Conservation (phyloP, 2,113 vertebrate genomes). For the Eurypyga helias region DNA sequence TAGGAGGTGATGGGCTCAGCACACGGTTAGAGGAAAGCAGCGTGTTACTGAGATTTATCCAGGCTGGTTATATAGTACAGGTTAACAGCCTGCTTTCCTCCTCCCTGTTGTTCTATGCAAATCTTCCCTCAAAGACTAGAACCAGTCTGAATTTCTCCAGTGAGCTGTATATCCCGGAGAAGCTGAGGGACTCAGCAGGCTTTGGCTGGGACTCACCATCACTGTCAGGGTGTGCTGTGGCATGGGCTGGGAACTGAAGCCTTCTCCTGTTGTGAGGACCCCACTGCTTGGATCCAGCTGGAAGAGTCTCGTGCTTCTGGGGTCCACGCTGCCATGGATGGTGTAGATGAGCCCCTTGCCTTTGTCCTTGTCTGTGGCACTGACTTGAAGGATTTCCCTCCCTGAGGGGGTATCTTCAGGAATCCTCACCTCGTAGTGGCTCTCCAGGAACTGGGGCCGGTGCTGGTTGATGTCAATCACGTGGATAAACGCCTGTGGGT, state of each 20-base stretch:
- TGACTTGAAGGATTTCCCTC: conserved; percentile 87
- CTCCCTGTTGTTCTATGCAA: not conserved
- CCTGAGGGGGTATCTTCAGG: conserved; percentile 88
- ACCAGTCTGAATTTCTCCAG: not conserved
- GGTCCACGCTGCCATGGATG: conserved; percentile 87
- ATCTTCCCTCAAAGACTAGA: not conserved
- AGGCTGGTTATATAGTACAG: not conserved
- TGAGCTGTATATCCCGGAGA: not conserved
- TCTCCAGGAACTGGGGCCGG: conserved; percentile 87
- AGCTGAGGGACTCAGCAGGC: not conserved
- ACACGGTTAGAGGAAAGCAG: not conserved
- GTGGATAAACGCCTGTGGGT: conserved; percentile 84
- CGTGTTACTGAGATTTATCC: not conserved
- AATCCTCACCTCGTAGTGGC: conserved; percentile 81
- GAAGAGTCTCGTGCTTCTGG: conserved; percentile 84
- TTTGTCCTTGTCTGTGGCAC: conserved; percentile 85
- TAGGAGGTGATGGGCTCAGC: not conserved
- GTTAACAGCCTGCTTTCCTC: not conserved
- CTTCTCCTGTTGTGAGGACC: conserved; percentile 82
- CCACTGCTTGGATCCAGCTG: conserved; percentile 91
- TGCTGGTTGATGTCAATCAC: conserved; percentile 92
- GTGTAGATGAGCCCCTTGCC: conserved; percentile 90
- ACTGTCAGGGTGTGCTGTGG: conserved; percentile 84
- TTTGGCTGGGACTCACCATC: conserved; percentile 82
- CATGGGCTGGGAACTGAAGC: conserved; percentile 83